Conservation (phyloP, 1,140 invertebrate species). For the Carposina sasakii region DNA sequence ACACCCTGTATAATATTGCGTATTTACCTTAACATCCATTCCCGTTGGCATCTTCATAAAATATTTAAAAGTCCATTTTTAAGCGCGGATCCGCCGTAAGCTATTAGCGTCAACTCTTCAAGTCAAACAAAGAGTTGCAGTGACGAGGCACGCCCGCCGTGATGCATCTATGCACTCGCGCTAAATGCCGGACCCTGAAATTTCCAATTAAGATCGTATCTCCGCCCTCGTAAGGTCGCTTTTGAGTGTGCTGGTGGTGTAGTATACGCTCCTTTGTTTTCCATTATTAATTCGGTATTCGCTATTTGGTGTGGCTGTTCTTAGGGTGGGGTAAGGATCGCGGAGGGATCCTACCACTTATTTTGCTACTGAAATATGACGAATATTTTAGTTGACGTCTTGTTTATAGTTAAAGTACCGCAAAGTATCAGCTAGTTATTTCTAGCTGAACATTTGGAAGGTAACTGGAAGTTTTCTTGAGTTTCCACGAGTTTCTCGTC, state of each 20-base stretch:
- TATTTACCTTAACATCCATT: too few species aligned
- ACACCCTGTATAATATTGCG: too few species aligned
- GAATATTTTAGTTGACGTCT: too few species aligned
- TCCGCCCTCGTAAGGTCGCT: conserved; percentile 38
- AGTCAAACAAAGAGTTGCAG: conserved; percentile 65
- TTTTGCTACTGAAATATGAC: conserved; percentile 12
- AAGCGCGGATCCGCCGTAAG: conserved; percentile 64
- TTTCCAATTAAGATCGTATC: conserved; percentile 55
- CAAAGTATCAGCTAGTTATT: too few species aligned
- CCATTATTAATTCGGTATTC: conserved; percentile 60
- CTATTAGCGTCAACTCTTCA: conserved; percentile 69
- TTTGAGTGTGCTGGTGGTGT: conserved; percentile 25
- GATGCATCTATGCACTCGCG: conserved; percentile 34
- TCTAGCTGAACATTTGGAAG: too few species aligned
- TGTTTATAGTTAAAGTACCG: too few species aligned
- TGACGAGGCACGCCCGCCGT: conserved; percentile 51
- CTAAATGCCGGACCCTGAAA: conserved; percentile 39
- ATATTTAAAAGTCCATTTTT: conserved; percentile 69
- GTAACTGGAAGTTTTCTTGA: too few species aligned
- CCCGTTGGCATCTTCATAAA: conserved; percentile 57
- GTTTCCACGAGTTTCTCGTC: too few species aligned
- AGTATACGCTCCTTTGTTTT: conserved; percentile 56
- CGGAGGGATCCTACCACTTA: conserved; percentile 36
- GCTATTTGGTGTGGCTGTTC: conserved; percentile 66
- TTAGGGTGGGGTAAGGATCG: conserved; percentile 48